A percentile compares a stretch with the other conserved stretches of the same genome.
phyloP scores from a whole-genome alignment of 2,113 vertebrate genomes.

The Calyptomena viridis region DNA sequence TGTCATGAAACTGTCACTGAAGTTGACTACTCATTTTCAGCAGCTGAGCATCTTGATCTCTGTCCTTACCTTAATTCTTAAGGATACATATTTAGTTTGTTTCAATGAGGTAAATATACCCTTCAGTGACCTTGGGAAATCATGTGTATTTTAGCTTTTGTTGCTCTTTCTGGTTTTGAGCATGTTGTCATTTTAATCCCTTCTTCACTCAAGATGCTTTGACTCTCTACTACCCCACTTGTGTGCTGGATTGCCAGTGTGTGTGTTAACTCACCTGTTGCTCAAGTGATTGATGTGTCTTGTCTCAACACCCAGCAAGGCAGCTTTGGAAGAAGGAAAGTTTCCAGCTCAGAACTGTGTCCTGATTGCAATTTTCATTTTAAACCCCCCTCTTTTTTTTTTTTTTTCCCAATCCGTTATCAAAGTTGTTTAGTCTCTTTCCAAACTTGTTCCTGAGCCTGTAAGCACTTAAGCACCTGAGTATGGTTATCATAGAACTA shows the following conservation, averaged over 20 bases:
- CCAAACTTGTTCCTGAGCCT: background rate
- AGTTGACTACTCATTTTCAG: background rate
- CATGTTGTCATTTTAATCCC: background rate
- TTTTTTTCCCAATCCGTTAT: background rate
- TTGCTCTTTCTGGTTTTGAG: background rate
- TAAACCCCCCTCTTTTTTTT: background rate
- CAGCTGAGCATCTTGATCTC: background rate
- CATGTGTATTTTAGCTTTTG: background rate
- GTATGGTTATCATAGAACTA: background rate
- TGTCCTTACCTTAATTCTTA: background rate
- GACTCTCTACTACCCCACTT: background rate
- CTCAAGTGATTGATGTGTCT: background rate
- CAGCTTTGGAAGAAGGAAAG: background rate
- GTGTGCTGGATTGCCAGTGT: rapidly evolving
- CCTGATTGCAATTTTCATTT: background rate
- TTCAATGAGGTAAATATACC: background rate
- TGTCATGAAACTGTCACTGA: background rate
- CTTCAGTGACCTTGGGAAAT: background rate
- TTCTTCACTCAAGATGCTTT: background rate
- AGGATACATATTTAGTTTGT: background rate
- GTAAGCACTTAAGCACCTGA: background rate
- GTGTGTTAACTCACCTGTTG: background rate
- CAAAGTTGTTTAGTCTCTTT: background rate
- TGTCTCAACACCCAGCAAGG: background rate
- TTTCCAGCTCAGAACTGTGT: background rate